These are phyloP conservation scores for Dasyprocta punctata DNA, from an alignment of 2,113 vertebrate genomes.

Conservation along the genomic window DNA sequence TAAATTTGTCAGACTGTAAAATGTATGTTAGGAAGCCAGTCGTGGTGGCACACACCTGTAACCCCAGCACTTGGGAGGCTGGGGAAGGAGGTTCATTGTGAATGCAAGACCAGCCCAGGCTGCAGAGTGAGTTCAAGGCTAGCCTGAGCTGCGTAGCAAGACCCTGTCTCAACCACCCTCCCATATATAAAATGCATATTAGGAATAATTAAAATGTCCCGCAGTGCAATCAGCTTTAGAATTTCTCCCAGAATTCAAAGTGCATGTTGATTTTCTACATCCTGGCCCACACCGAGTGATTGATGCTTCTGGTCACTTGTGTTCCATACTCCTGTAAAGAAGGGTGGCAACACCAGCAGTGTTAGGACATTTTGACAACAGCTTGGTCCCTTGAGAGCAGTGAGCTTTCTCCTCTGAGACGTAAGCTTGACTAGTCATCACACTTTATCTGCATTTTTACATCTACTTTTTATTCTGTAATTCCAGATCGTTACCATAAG, in stretches of 20 bases:
- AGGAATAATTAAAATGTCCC: background rate
- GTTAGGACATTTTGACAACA: background rate
- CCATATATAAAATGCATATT: background rate
- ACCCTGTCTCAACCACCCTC: background rate
- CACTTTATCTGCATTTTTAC: background rate
- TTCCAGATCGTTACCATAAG: constrained; percentile 81
- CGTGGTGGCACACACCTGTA: background rate
- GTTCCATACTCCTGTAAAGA: background rate
- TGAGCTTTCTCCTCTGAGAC: background rate
- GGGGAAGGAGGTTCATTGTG: background rate
- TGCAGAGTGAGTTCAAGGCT: background rate
- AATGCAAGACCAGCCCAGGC: background rate
- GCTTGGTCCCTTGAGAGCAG: background rate
- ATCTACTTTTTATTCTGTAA: constrained; percentile 56
- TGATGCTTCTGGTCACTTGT: background rate
- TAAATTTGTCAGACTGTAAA: background rate
- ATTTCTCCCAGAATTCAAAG: background rate
- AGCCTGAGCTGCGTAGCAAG: background rate
- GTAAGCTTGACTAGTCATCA: background rate
- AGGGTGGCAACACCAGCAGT: background rate
- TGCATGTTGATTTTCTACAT: background rate
- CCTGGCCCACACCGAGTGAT: background rate
- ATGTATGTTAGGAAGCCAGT: background rate
- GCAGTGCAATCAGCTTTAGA: background rate
- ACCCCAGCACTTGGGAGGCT: background rate